Conservation (phyloP, 2,888 invertebrate species). For the Microctonus aethiopoides region DNA sequence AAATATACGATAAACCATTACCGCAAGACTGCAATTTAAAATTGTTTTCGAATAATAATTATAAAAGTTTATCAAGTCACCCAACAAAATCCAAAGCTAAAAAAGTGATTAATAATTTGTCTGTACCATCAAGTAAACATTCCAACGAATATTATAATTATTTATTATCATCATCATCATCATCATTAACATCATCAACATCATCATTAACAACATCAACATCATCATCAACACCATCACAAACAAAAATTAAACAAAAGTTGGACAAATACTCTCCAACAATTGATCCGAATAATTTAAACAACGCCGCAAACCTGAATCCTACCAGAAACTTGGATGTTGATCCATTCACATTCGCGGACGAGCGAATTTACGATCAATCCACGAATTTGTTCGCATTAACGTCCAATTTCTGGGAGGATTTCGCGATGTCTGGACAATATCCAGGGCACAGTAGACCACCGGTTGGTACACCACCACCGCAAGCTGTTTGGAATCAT, state of each 20-base stretch:
- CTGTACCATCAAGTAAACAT: background rate
- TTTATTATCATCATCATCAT: background rate
- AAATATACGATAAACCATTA: background rate
- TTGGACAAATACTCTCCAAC: constrained; percentile 7
- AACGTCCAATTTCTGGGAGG: constrained; percentile 42
- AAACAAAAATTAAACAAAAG: constrained; percentile 4
- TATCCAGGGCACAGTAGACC: constrained; percentile 64
- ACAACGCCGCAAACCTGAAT: background rate
- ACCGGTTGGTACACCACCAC: constrained; percentile 63
- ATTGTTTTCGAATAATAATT: background rate
- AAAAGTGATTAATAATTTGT: background rate
- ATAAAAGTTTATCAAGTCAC: background rate
- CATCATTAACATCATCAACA: background rate
- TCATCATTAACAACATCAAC: constrained; percentile 1
- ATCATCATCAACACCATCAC: background rate
- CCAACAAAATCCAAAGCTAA: background rate
- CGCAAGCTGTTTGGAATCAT: constrained; percentile 64
- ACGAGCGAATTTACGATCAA: constrained; percentile 32
- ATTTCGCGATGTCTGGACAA: constrained; percentile 61
- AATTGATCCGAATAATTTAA: constrained; percentile 13
- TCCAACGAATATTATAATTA: constrained; percentile 1
- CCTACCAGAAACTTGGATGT: constrained; percentile 35
- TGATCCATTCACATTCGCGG: constrained; percentile 26
- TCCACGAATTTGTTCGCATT: constrained; percentile 29
- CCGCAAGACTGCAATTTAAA: background rate